Evolutionary conservation across 2,888 invertebrate genomes (phyloP), one percentile per base, ranked within the genome.

Genomic region (Cetonia aurata): DNA sequence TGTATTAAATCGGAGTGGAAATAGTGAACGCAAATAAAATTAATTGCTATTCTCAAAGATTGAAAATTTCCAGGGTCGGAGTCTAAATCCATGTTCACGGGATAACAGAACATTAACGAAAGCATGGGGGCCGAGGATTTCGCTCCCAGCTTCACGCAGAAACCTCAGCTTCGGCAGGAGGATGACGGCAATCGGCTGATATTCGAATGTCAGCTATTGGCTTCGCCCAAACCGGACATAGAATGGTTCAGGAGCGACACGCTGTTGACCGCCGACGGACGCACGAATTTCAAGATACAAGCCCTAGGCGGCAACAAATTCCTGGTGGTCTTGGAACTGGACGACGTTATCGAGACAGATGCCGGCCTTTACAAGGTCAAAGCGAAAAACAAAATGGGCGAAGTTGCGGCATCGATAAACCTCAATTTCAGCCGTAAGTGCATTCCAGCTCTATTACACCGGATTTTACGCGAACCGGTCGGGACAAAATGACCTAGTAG

Each of bases 141-240:
- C 88, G 96, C 98, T 88, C 98, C 98, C 86, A 97, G 96, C 90
- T 98, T 98, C 89, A 96, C 96, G 79, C 96, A 97, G 88, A 98
- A 98, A 92, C 98, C 98, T 77, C 95, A 96, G 86, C 91, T 98
- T 80, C 90, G 96, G 78, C 97, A 98, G 86, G 98, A 98, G 85
- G 96, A 96, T 85, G 96, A 96, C 84, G 96, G 96, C 80, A 96
- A 96, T 88, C 92, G 95, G 83, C 90, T 97, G 83, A 91, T 97
- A 80, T 96, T 97, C 88, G 96, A 96, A 86, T 97, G 96, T 86
- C 94, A 96, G 86, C 88, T 97, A 80, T 86, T 94, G 80, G 93
- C 94, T 78, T 88, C 92, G 73, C 96, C 96, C 50, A 94, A 94
- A 84, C 96, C 96, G 66, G 95, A 95, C 78, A 95, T 96, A 80